Conservation (phyloP, 1,140 invertebrate species). For the Meloidogyne exigua region DNA sequence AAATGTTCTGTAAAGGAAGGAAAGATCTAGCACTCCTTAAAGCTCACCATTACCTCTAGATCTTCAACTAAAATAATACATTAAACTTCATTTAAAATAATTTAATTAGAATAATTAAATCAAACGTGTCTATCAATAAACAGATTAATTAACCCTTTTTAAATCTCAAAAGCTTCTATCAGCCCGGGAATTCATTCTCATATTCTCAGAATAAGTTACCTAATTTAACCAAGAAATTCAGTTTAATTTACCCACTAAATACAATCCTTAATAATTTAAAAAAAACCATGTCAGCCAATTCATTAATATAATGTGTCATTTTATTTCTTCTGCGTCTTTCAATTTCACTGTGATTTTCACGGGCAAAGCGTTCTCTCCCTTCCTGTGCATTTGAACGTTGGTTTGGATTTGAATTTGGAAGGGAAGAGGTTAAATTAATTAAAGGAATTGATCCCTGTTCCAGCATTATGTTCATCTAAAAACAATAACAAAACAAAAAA, state of each 20-base stretch:
- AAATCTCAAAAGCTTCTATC: too few species aligned
- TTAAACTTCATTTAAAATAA: too few species aligned
- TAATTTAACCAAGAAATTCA: too few species aligned
- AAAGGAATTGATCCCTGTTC: constrained; percentile 6
- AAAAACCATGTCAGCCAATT: constrained; percentile 93
- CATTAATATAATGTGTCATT: constrained; percentile 99
- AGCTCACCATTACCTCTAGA: too few species aligned
- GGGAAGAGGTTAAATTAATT: neutral
- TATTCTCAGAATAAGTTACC: too few species aligned
- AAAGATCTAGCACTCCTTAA: too few species aligned
- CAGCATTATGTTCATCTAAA: neutral
- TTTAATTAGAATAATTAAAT: too few species aligned
- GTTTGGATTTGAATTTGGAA: neutral
- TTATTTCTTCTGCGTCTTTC: constrained; percentile 95
- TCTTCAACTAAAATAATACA: too few species aligned
- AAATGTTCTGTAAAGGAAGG: too few species aligned
- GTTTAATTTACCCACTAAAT: neutral
- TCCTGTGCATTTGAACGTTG: constrained; percentile 14
- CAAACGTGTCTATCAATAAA: too few species aligned
- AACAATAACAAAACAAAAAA: neutral
- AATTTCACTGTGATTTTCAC: constrained; percentile 99
- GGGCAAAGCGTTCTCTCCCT: constrained; percentile 53
- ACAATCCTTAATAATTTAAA: neutral
- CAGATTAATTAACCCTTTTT: too few species aligned
- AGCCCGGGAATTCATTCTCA: too few species aligned